Base-by-base conservation (phyloP, 2,888 invertebrate genomes). In the Mantis religiosa region DNA sequence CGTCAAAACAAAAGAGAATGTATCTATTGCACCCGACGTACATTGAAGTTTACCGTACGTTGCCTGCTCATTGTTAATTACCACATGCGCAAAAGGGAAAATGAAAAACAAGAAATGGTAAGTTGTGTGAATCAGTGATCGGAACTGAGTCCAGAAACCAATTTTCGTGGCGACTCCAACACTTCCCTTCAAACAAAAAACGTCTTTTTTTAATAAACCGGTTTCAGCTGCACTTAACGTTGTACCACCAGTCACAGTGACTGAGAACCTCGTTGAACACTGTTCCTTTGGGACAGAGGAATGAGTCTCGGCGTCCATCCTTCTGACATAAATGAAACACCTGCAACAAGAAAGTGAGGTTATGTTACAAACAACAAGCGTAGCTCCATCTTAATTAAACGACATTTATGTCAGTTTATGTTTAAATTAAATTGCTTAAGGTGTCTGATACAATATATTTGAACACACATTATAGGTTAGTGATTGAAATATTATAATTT, bases 251-350 rank as follows among this genome's bases (percentile, higher is more conserved):
- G 85, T 90, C 90, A 88, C 92, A 92, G 86, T 91, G 91, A 27
- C 90, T 90, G 54, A 89, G 90, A 9, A 88, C 84, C 82, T 91
- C 89, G 89, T 92, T 91, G 89, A 91, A 92, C 83, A 92, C 89
- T 47, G 91, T 91, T 84, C 92, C 92, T 88, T 90, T 90, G 9
- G 92, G 92, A 88, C 92, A 92, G 20, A 92, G 85, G 90, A 92
- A 92, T 9, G 92, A 91, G 87, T 92, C 92, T 83, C 91, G 91
- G 14, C 91, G 90, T 20, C 92, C 92, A 85, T 92, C 91, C 28
- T 90, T 90, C 89, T 92, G 91, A 89, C 92, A 92, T 88, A 92
- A 90, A 90, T 92, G 92, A 91, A 92, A 92, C 20, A 91, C 92
- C 92, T 92, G 91, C 28, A 91, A 91, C 88, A 91, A 54, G 87